Evolutionary conservation across 2,113 vertebrate species (phyloP).

Genomic region (Pagrus major): DNA sequence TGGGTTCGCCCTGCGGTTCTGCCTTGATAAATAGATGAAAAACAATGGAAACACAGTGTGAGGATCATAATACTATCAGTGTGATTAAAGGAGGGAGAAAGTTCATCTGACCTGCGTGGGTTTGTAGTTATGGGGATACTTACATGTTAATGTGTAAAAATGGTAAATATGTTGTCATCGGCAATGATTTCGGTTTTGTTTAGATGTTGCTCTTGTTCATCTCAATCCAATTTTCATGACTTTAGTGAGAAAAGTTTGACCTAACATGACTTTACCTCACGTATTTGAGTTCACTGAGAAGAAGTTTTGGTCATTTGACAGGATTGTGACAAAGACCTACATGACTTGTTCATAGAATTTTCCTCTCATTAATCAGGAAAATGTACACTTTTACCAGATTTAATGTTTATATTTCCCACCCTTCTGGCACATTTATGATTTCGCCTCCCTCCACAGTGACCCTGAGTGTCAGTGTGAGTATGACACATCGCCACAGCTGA

Average conservation of each 20-base stretch:
- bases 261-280: background rate
- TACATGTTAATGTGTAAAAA: background rate
- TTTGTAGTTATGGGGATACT: background rate
- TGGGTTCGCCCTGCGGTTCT: conserved; percentile 31
- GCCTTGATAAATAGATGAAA: conserved; percentile 40
- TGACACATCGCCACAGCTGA: conserved; percentile 15
- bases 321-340: conserved; percentile 4
- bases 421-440: conserved; percentile 24
- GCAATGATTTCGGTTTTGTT: background rate
- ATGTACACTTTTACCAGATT: background rate
- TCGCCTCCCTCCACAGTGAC: background rate
- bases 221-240: background rate
- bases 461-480: background rate
- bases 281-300: background rate
- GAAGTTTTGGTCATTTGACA: background rate
- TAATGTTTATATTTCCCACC: conserved; percentile 27
- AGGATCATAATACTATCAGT: conserved; percentile 26
- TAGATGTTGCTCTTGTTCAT: background rate
- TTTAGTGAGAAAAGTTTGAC: background rate
- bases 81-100: conserved; percentile 3
- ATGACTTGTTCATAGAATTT: background rate
- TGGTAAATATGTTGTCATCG: background rate
- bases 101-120: conserved; percentile 9
- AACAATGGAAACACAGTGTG: conserved; percentile 38
- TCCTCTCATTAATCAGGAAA: conserved; percentile 10